These are phyloP conservation scores for Sigmodon hispidus DNA, from an alignment of 2,113 vertebrate species.

Conservation along the genomic window DNA sequence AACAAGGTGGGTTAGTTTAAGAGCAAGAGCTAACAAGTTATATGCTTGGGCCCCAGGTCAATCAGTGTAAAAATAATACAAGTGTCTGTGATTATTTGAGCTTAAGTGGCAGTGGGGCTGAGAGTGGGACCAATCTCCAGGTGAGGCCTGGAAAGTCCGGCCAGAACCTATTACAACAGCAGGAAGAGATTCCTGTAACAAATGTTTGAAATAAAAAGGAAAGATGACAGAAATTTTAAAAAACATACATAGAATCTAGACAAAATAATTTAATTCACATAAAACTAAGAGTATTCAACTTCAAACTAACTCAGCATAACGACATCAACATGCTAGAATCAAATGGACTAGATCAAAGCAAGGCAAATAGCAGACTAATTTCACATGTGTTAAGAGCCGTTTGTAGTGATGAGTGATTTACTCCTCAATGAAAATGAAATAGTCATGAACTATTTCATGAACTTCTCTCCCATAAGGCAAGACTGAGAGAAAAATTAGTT, in stretches of 20 bases:
- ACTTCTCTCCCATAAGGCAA: not conserved
- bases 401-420: not conserved
- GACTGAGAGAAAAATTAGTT: not conserved
- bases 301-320: not conserved
- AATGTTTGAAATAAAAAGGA: constrained; percentile 26
- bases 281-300: not conserved
- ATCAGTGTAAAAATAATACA: too few relatives aligned
- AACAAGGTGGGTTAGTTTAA: too few relatives aligned
- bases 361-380: not conserved
- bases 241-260: not conserved
- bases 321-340: not conserved
- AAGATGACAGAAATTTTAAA: not conserved
- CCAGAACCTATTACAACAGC: too few relatives aligned
- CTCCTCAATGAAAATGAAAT: constrained; percentile 15
- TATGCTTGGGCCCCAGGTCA: too few relatives aligned
- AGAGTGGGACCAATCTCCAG: too few relatives aligned
- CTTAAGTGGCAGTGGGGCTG: too few relatives aligned
- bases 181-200: not conserved
- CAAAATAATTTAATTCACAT: constrained; percentile 5
- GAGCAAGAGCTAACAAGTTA: too few relatives aligned
- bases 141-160: too few relatives aligned
- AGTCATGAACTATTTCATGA: not conserved
- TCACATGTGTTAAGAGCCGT: not conserved
- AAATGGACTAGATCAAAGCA: not conserved
- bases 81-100: too few relatives aligned